Evolutionary conservation across 2,797 vertebrate genomes (phyloP).

Genomic region (Propithecus deckenii): DNA sequence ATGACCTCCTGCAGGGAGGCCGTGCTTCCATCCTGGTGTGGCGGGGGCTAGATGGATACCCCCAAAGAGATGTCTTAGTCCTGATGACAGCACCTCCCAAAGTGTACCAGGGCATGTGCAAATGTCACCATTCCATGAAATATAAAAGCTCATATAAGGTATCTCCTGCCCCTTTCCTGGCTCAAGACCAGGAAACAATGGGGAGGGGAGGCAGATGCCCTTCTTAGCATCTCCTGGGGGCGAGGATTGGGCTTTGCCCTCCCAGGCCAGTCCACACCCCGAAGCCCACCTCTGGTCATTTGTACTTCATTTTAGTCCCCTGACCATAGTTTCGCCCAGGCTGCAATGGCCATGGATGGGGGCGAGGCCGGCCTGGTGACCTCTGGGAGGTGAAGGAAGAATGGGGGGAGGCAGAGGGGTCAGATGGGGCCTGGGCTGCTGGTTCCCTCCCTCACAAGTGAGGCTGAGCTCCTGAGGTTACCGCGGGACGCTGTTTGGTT

Average conservation of each 20-base stretch:
- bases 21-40: not conserved
- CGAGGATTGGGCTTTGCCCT: not conserved
- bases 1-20: not conserved
- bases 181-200: not conserved
- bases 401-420: not conserved
- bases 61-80: not conserved
- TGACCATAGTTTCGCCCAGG: not conserved
- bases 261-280: not conserved
- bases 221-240: not conserved
- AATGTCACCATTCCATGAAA: not conserved
- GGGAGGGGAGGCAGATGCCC: not conserved
- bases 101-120: not conserved
- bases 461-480: not conserved
- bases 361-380: not conserved
- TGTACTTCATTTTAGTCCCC: not conserved
- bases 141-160: not conserved
- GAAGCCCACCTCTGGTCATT: not conserved
- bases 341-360: not conserved
- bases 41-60: not conserved
- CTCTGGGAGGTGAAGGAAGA: not conserved
- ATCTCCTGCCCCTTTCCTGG: not conserved
- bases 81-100: not conserved
- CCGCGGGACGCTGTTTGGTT: conserved; percentile 55
- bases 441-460: not conserved
- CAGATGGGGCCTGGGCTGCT: not conserved